Base-by-base conservation (phyloP, 2,888 invertebrate genomes). In the Drosophila maculinotata region DNA sequence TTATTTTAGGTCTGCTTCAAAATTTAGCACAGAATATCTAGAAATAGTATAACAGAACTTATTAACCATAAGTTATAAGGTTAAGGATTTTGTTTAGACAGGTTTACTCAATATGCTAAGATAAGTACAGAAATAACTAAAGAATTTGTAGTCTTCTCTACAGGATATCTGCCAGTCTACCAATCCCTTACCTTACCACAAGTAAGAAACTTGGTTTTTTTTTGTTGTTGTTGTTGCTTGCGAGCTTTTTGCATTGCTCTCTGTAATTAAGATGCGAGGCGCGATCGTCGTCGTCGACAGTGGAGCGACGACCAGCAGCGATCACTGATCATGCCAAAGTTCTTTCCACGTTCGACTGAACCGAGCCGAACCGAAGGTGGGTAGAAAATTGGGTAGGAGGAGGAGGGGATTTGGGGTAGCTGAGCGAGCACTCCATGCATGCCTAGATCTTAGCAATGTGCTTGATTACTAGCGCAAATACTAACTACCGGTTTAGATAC, bases 181-280 rank as follows among this genome's bases (percentile, higher is more conserved):
- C 20, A 31, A 44, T 42, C 17, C 20, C 14, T 31, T n/a, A n/a
- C n/a, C n/a, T n/a, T n/a, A n/a, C n/a, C n/a, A n/a, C n/a, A n/a
- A n/a, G n/a, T n/a, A n/a, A n/a, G n/a, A n/a, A n/a, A 28, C 31
- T 59, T 31, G 56, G 49, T 52, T 62, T 41, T 36, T 64, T 57
- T 60, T 53, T 42, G 45, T 42, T 58, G 33, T 68, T 60, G 35
- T 64, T 51, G 45, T 52, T 60, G 48, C n/a, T n/a, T n/a, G n/a
- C n/a, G 36, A 59, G 41, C 59, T 75, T 72, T 63, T 76, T 64
- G 83, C 78, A 76, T 67, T 65, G 81, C 72, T 60, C 76, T 79
- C 69, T 82, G 83, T 86, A 79, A 82, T 87, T 85, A 85, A 85
- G 83, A 87, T 85, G 87, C 86, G 86, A 78, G 78, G 83, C 86